These are phyloP conservation scores for Nipponacmea schrenckii DNA, from an alignment of 2,888 invertebrate genomes.

Conservation along the genomic window DNA sequence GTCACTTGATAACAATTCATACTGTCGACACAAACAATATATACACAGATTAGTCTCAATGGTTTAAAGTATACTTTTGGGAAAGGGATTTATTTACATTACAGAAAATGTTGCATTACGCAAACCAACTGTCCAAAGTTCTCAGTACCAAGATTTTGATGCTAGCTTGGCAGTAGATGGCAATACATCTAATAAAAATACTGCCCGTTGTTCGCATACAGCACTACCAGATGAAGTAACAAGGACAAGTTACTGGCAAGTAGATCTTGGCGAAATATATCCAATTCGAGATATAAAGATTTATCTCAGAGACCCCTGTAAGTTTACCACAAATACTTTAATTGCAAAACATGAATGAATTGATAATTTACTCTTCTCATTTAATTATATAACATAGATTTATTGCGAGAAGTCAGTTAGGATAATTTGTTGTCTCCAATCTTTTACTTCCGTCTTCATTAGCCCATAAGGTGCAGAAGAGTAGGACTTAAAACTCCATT, in stretches of 20 bases:
- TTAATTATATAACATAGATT: too few relatives aligned
- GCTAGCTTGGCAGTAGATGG: neutral
- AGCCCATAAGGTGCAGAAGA: too few relatives aligned
- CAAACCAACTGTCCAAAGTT: neutral
- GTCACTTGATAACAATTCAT: too few relatives aligned
- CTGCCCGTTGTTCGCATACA: neutral
- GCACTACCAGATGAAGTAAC: neutral
- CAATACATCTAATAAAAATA: neutral
- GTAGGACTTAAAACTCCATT: too few relatives aligned
- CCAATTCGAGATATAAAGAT: conserved; percentile 1
- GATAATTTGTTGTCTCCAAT: too few relatives aligned
- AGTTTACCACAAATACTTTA: neutral
- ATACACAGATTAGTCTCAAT: too few relatives aligned
- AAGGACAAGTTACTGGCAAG: neutral
- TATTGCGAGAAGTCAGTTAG: too few relatives aligned
- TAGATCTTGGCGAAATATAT: neutral
- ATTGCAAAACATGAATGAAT: too few relatives aligned
- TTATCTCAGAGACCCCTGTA: neutral
- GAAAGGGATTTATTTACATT: neutral
- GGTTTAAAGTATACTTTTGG: too few relatives aligned
- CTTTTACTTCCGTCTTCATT: too few relatives aligned
- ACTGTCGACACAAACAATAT: too few relatives aligned
- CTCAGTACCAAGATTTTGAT: neutral
- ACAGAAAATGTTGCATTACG: neutral
- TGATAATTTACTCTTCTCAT: too few relatives aligned